A percentile compares a stretch with the other conserved stretches of the same genome.
Evolutionary conservation across 1,140 invertebrate species (phyloP).

Genomic region (Lanistes nyassanus): DNA sequence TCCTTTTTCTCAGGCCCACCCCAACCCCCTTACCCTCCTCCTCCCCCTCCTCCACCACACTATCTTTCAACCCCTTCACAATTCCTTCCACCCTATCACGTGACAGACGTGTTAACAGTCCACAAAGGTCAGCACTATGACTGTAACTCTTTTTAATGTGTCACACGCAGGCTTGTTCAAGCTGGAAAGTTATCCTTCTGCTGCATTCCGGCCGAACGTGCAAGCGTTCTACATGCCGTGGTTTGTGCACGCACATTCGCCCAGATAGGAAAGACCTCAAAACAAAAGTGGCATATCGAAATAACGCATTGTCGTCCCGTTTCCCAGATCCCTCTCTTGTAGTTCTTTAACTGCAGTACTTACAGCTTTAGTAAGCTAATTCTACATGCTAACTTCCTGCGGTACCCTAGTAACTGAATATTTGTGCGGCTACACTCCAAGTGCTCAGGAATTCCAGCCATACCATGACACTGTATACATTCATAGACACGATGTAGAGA

Average conservation of each 20-base stretch:
- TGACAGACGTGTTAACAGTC: not conserved
- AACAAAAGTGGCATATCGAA: too few species aligned
- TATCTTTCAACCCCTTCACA: not conserved
- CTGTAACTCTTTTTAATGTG: not conserved
- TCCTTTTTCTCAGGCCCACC: not conserved
- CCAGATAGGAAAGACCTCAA: not conserved
- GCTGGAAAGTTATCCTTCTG: not conserved
- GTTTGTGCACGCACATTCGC: not conserved
- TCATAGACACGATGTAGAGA: too few species aligned
- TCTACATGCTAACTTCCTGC: too few species aligned
- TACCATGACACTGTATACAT: too few species aligned
- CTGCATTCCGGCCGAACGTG: not conserved
- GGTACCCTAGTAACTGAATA: too few species aligned
- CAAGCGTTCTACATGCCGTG: not conserved
- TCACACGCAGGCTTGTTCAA: not conserved
- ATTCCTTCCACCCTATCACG: not conserved
- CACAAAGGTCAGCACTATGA: not conserved
- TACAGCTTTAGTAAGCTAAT: too few species aligned
- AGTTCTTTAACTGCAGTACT: too few species aligned
- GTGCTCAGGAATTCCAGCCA: too few species aligned
- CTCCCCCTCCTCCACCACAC: not conserved
- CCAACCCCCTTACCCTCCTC: not conserved
- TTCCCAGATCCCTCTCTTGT: too few species aligned
- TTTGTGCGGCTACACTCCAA: too few species aligned
- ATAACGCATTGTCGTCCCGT: too few species aligned